phyloP scores from a whole-genome alignment of 2,113 vertebrate genomes.

The Prolemur simus region DNA sequence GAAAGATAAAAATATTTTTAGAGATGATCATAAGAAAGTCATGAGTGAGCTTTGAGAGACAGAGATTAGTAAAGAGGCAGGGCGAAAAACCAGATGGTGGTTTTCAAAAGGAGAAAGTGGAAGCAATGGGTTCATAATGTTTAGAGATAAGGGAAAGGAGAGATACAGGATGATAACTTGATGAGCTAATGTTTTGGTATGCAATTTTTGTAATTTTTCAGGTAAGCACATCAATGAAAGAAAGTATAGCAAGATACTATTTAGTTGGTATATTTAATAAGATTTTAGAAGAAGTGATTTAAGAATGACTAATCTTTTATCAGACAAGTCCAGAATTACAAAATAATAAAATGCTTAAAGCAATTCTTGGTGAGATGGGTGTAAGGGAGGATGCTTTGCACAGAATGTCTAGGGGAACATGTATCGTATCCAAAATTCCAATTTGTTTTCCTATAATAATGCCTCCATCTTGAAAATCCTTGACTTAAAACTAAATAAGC shows the following conservation, averaged over 20 bases:
- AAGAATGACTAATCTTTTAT: constrained; percentile 34
- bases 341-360: constrained; percentile 49
- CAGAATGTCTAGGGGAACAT: not conserved
- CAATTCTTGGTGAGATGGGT: not conserved
- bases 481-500: constrained; percentile 6
- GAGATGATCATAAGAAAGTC: not conserved
- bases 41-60: not conserved
- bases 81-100: not conserved
- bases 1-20: not conserved
- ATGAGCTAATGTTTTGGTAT: not conserved
- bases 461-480: constrained; percentile 9
- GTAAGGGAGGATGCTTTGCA: not conserved
- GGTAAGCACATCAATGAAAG: not conserved
- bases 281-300: constrained; percentile 24
- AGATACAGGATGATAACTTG: not conserved
- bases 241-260: not conserved
- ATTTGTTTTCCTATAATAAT: not conserved
- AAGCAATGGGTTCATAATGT: not conserved
- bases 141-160: not conserved
- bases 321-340: constrained; percentile 29
- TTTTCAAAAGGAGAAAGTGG: not conserved
- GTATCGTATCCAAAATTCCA: not conserved
- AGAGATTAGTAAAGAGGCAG: not conserved
- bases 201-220: not conserved
- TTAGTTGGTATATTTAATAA: constrained; percentile 2